Percentiles rank a stretch among this genome's conserved stretches.
phyloP scores from a whole-genome alignment of 2,797 vertebrate genomes.

The Spondyliosoma cantharus region DNA sequence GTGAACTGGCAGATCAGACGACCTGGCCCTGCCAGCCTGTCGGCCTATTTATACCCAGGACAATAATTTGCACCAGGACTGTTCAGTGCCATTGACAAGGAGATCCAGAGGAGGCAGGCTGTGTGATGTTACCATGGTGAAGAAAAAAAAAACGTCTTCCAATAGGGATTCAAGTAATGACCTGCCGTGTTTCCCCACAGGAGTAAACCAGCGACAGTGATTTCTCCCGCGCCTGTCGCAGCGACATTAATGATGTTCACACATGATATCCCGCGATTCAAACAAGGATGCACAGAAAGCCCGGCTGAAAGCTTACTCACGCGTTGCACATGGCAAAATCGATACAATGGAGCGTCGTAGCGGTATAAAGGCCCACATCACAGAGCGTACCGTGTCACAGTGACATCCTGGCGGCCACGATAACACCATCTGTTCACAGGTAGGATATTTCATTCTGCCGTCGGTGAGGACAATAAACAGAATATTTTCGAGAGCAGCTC shows the following conservation, averaged over 20 bases:
- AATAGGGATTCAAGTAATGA: constrained; percentile 65
- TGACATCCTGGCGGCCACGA: constrained; percentile 12
- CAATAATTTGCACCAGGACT: constrained; percentile 77
- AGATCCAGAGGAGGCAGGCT: constrained; percentile 37
- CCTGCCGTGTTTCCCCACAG: constrained; percentile 48
- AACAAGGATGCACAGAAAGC: constrained; percentile 1
- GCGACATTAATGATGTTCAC: constrained; percentile 36
- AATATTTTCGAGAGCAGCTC: no score
- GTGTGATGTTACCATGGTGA: constrained; percentile 48
- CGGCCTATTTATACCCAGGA: constrained; percentile 82
- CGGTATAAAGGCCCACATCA: background rate
- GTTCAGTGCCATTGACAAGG: constrained; percentile 62
- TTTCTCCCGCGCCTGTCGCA: constrained; percentile 42
- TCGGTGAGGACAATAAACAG: no score
- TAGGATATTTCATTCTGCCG: no score
- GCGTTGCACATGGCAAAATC: rapidly evolving
- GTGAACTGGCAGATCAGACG: constrained; percentile 79
- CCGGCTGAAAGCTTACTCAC: background rate
- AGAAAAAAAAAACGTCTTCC: constrained; percentile 23
- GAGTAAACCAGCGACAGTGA: constrained; percentile 41
- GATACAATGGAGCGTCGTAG: no score
- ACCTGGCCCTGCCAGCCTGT: constrained; percentile 78
- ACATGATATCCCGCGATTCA: constrained; percentile 10
- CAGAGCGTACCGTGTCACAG: background rate
- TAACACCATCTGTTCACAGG: background rate